Percentiles rank a stretch among this genome's conserved stretches.
These are phyloP conservation scores for Clostera curtula DNA, from an alignment of 2,888 invertebrate genomes.

Conservation along the genomic window DNA sequence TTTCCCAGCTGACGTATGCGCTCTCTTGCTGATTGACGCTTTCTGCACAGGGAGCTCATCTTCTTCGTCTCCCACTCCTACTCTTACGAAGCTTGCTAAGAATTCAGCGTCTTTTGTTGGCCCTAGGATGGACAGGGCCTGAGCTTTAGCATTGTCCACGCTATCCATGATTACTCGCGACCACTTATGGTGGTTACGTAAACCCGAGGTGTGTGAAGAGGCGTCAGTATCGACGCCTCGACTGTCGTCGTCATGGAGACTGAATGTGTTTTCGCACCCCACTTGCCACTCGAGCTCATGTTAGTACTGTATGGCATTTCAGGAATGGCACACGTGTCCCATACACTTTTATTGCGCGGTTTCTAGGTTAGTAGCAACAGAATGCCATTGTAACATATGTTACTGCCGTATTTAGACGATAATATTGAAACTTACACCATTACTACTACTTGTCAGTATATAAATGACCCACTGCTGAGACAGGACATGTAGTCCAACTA, in stretches of 20 bases:
- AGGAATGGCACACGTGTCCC: conserved; percentile 16
- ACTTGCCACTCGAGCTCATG: conserved; percentile 34
- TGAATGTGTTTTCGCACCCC: conserved; percentile 60
- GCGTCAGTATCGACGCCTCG: conserved; percentile 60
- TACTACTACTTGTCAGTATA: too few relatives aligned
- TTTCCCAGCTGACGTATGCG: conserved; percentile 46
- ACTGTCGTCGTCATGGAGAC: conserved; percentile 62
- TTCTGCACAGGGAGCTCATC: conserved; percentile 59
- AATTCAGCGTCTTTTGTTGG: conserved; percentile 83
- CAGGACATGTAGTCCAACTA: too few relatives aligned
- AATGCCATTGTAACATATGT: too few relatives aligned
- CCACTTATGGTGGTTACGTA: conserved; percentile 49
- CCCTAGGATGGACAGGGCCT: conserved; percentile 77
- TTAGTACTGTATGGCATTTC: conserved; percentile 28
- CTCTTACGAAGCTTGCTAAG: conserved; percentile 85
- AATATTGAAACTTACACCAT: too few relatives aligned
- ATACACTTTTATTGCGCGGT: too few relatives aligned
- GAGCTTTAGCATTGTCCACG: conserved; percentile 57
- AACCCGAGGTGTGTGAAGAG: conserved; percentile 46
- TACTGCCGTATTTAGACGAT: too few relatives aligned
- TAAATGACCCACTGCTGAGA: too few relatives aligned
- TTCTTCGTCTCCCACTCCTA: conserved; percentile 76
- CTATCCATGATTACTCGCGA: conserved; percentile 30
- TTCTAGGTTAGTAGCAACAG: too few relatives aligned
- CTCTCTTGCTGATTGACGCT: conserved; percentile 60